Base-by-base conservation (phyloP, 1,140 invertebrate genomes). In the Eurosta solidaginis region DNA sequence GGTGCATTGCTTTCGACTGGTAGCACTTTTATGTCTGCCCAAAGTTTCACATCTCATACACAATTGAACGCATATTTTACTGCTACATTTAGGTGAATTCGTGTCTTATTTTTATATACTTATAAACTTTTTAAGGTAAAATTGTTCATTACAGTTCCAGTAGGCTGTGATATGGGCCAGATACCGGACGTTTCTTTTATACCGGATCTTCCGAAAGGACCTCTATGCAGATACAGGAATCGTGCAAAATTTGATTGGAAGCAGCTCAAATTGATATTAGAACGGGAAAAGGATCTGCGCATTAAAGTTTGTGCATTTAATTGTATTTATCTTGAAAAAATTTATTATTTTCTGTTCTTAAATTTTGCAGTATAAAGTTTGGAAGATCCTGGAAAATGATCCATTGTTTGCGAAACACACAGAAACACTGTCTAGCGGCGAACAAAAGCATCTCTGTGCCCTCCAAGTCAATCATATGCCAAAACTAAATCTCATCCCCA, bases 171-270 rank as follows among this genome's bases (percentile, higher is more conserved):
- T 68, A 78, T 78, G 78, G 52, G 50, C 20, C 73, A 78, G 22
- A 78, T 14, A 54, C 25, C 74, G 40, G 74, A 87, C 74, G 86
- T 84, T 10, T 83, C 82, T 85, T 91, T 91, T 80, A 87, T 91
- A 78, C 90, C 90, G 33, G 90, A 92, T 87, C 86, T 92, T 68
- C 90, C 90, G 47, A 79, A 79, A 14, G 88, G 87, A 22, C 94
- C 94, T 4, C 88, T 96, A 54, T 92, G 93, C 84, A 83, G 82
- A 2, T 95, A 94, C 88, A 90, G 95, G 81, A 92, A 92, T 80
- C 90, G 89, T 77, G 92, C 94, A 5, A 91, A 92, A 7, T 96
- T 96, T 83, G 90, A 94, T 84, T 96, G 94, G 94, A 95, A 94
- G 86, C 88, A 91, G 78, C 90, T 96, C 87, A 93, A 92, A 81